Base-by-base conservation (phyloP, 2,888 invertebrate species). In the Miltochrista miniata region DNA sequence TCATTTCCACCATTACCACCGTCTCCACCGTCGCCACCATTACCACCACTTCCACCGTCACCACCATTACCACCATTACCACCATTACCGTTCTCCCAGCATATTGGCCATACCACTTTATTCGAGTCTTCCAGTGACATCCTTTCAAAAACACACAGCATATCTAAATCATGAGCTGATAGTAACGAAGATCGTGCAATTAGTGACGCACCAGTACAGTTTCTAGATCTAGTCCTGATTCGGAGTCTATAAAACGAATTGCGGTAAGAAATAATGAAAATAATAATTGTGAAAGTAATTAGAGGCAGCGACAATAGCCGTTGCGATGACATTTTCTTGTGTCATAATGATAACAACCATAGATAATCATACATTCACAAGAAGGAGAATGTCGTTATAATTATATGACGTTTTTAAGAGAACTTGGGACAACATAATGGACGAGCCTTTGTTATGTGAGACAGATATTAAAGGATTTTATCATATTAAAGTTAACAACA, bases 291-390 rank as follows among this genome's bases (percentile, higher is more conserved):
- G 0, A 53, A 15, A 10, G 24, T 39, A 13, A 51, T 40, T 8
- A 36, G 7, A 7, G 36, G 44, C 9, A 40, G 34, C 12, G 46
- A 33, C 0, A 12, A 40, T 14, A 40, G 31, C 33, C 34, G 34
- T 13, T 18, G 31, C 24, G 42, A 41, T 57, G 64, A 51, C 59
- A 64, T 65, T 57, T 56, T 52, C 12, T n/a, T 58, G 43, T 37
- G 14, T 10, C 8, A 12, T 8, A 8, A 31, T 8, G 31, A 7
- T 24, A 24, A 24, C 18, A 24, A 36, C 11, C 10, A 35, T 11
- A 29, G 13, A 18, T 12, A 34, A 12, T 18, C n/a, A n/a, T n/a
- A n/a, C n/a, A n/a, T n/a, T n/a, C n/a, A n/a, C n/a, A n/a, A n/a
- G n/a, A n/a, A n/a, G n/a, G n/a, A n/a, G n/a, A n/a, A n/a, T n/a